Evolutionary conservation across 1,140 invertebrate species (phyloP).

Genomic region (Lepidotrigona ventralis): DNA sequence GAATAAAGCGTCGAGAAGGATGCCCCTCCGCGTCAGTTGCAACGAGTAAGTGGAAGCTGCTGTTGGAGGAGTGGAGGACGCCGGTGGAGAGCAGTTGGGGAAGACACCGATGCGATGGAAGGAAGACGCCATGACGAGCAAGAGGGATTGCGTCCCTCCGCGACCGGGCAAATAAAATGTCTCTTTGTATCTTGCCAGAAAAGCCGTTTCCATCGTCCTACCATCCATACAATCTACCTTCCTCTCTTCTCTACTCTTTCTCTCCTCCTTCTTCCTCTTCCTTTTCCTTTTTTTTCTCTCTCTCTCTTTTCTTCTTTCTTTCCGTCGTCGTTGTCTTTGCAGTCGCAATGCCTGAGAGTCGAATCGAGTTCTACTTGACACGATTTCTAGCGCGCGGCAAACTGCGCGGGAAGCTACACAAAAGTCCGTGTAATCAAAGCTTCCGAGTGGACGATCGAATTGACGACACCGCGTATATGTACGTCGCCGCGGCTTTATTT

Average conservation of each 20-base stretch:
- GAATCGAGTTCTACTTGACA: slow-evolving; percentile 24
- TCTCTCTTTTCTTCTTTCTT: not conserved
- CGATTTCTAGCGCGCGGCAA: not conserved
- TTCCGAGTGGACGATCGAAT: not conserved
- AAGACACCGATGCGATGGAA: slow-evolving; percentile 16
- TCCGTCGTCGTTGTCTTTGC: not conserved
- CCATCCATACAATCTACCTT: not conserved
- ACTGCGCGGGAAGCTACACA: not conserved
- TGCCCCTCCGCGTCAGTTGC: slow-evolving; percentile 18
- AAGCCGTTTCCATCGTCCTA: not conserved
- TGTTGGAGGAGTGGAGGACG: not conserved
- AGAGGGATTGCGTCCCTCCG: slow-evolving; percentile 32
- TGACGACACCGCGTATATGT: slow-evolving; percentile 7
- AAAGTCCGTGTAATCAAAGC: slow-evolving; percentile 23
- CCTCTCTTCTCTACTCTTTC: not conserved
- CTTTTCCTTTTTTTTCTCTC: too few relatives aligned
- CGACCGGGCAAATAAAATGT: slow-evolving; percentile 37
- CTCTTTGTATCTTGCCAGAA: slow-evolving; percentile 37
- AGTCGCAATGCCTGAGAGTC: not conserved
- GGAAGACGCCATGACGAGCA: slow-evolving; percentile 10
- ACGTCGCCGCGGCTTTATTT: not conserved
- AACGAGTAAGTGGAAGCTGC: slow-evolving; percentile 30
- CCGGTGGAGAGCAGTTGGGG: not conserved
- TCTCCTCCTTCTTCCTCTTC: not conserved
- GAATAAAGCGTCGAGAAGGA: slow-evolving; percentile 22